phyloP scores from a whole-genome alignment of 1,140 invertebrate genomes.

The Antheraea mylitta region DNA sequence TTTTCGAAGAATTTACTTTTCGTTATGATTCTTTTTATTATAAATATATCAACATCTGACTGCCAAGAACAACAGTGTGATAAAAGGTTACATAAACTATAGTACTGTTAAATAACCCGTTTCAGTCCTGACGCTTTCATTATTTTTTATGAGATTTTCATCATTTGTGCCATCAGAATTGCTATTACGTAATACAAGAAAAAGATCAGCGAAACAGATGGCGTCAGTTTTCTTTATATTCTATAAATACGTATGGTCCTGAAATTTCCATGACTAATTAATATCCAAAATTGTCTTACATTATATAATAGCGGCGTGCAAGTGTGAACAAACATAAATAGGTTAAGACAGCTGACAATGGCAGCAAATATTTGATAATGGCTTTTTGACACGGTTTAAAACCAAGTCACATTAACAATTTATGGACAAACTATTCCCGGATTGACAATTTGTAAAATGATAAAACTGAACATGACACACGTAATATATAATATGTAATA shows the following conservation, averaged over 20 bases:
- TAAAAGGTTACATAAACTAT: too few species aligned
- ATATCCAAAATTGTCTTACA: neutral
- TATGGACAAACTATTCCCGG: neutral
- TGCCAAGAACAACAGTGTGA: too few species aligned
- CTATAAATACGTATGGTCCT: neutral
- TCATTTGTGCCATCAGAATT: too few species aligned
- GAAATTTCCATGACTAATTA: neutral
- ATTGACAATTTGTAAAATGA: neutral
- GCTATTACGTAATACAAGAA: too few species aligned
- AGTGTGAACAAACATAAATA: neutral
- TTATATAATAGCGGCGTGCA: neutral
- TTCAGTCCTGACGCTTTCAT: too few species aligned
- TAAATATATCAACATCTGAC: too few species aligned
- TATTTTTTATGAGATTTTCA: too few species aligned
- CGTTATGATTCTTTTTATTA: too few species aligned
- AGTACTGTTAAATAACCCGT: too few species aligned
- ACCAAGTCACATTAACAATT: neutral
- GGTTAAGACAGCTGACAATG: neutral
- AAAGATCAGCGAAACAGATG: too few species aligned
- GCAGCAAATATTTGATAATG: neutral
- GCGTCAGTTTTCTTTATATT: neutral
- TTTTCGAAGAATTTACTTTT: too few species aligned
- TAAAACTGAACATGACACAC: neutral
- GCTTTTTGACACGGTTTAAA: neutral
- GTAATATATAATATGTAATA: neutral